Evolutionary conservation across 1,140 invertebrate genomes (phyloP), one percentile per base, ranked within the genome.

Genomic region (Drosophila equinoxialis): DNA sequence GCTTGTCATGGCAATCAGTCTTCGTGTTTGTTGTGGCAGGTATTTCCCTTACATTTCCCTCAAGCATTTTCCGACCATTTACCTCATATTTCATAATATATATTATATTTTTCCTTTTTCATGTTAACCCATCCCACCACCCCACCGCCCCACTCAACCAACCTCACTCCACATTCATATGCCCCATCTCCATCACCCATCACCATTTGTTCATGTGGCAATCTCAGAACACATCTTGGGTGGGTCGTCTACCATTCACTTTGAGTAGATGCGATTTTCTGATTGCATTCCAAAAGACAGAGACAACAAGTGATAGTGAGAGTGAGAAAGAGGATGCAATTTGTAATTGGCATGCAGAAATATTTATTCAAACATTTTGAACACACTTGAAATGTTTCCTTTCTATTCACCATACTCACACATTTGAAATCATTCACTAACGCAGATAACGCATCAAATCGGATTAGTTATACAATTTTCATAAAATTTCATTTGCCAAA

Each of bases 1-100:
- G 39, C 37, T 41, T 35, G 59, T 61, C 37, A 61, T 61, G 59
- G 59, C 35, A 61, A 61, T 61, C 59, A 61, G 59, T 61, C 59
- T 61, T 61, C 35, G 33, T 61, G 35, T 61, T 61, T 61, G 45
- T 42, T 35, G 17, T 61, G 59, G n/a, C 59, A 37, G 59, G n/a
- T 20, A 60, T 60, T 60, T 60, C 20, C 8, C 23, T 39, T 35
- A 17, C 58, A 60, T 41, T 60, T 58, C 55, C 55, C 55, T 23
- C 17, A 51, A 51, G 45, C 45, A 23, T 51, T 51, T 51, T 10
- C 45, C 20, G 45, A 51, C 45, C 45, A 51, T 51, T 51, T 51
- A 51, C 45, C 17, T 51, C 17, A 51, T 51, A 51, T 51, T 51
- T 51, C 17, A 33, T 17, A 58, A 58, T 37, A 58, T 55, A 30